phyloP scores from a whole-genome alignment of 2,888 invertebrate genomes.

The Uloborus plumipes region DNA sequence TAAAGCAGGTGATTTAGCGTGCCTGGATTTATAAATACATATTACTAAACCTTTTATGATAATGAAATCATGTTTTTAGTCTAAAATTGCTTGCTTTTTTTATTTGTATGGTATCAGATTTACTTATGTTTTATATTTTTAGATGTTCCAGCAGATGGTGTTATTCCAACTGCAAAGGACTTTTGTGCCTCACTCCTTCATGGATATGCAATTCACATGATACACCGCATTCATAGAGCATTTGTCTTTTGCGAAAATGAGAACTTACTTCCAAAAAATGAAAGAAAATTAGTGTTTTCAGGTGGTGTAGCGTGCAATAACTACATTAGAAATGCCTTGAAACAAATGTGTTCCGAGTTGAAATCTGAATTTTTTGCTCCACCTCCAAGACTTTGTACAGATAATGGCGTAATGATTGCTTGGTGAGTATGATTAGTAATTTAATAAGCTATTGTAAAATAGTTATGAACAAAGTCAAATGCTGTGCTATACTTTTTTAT shows the following conservation, averaged over 20 bases:
- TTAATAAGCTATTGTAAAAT: background rate
- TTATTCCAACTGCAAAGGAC: constrained; percentile 73
- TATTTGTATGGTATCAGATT: background rate
- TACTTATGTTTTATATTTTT: constrained; percentile 4
- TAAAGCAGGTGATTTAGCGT: too few relatives aligned
- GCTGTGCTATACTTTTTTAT: too few relatives aligned
- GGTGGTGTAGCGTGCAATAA: constrained; percentile 97
- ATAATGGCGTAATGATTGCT: constrained; percentile 99
- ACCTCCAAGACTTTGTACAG: constrained; percentile 89
- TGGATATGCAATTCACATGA: constrained; percentile 82
- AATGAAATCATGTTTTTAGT: background rate
- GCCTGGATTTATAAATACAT: background rate
- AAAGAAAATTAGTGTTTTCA: constrained; percentile 78
- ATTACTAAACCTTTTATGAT: background rate
- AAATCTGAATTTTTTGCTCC: constrained; percentile 79
- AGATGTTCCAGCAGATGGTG: constrained; percentile 64
- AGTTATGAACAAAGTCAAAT: too few relatives aligned
- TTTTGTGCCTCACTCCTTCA: constrained; percentile 89
- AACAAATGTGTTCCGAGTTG: constrained; percentile 78
- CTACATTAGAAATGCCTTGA: constrained; percentile 81
- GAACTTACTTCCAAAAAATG: constrained; percentile 76
- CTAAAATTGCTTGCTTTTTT: too few relatives aligned
- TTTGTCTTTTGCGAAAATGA: constrained; percentile 80
- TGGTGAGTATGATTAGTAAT: constrained; percentile 74
- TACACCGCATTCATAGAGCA: constrained; percentile 85